A percentile compares a stretch with the other conserved stretches of the same genome.
phyloP scores from a whole-genome alignment of 2,113 vertebrate genomes.

The Platycercus adscitus region DNA sequence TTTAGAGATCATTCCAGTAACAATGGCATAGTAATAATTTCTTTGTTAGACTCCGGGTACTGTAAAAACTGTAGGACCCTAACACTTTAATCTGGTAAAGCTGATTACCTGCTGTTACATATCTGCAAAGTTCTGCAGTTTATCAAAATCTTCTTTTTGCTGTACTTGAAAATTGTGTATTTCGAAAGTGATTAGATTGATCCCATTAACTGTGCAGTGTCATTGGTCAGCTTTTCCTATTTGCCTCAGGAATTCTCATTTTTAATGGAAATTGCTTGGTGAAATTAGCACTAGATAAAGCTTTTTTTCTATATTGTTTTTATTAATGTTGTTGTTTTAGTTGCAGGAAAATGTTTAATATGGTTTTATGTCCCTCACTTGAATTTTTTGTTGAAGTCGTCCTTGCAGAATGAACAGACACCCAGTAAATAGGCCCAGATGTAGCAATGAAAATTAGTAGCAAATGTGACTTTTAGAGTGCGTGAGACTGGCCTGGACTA shows the following conservation, averaged over 20 bases:
- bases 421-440: background rate
- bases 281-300: constrained; percentile 26
- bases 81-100: background rate
- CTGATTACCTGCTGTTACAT: background rate
- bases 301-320: background rate
- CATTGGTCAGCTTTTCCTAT: constrained; percentile 29
- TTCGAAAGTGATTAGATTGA: constrained; percentile 14
- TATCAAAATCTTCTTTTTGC: constrained; percentile 1
- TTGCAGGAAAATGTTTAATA: constrained; percentile 21
- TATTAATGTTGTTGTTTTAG: constrained; percentile 23
- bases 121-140: background rate
- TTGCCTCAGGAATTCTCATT: constrained; percentile 26
- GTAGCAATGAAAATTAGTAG: background rate
- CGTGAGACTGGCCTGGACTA: background rate
- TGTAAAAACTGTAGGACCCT: background rate
- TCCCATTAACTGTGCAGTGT: constrained; percentile 43
- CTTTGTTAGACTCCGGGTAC: background rate
- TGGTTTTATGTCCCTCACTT: background rate
- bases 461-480: background rate
- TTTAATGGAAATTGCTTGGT: constrained; percentile 10
- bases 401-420: constrained; percentile 13
- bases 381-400: constrained; percentile 16
- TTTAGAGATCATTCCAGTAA: background rate
- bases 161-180: constrained; percentile 11
- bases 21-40: background rate